Evolutionary conservation across 2,797 vertebrate genomes (phyloP), one percentile per base, ranked within the genome.

Genomic region (Jordanella pulchra): DNA sequence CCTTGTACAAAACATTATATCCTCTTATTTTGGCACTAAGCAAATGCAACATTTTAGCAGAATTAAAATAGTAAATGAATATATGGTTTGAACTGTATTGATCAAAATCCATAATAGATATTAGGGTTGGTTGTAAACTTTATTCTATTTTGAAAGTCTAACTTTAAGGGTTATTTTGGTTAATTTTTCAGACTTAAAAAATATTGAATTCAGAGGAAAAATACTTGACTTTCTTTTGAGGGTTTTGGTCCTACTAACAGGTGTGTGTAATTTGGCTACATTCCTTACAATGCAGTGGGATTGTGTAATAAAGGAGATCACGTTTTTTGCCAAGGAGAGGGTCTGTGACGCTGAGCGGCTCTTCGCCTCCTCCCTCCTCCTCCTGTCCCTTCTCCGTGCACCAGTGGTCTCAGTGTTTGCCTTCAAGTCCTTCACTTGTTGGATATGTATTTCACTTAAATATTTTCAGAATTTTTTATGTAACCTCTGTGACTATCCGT

Each of bases 361-460:
- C 85, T 72, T 76, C 80, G 83, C 53, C 69, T 50, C 56, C 17
- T 14, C 28, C 35, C 35, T 72, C 73, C 71, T 35, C 71, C 60
- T 0, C 53, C 77, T 67, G 53, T 77, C 64, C 72, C 74, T 70
- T 58, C 71, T 78, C 78, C 72, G 69, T 63, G 73, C 87, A 76
- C 63, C 78, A 73, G 72, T 53, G 25, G 30, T 71, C 74, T 78
- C 79, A 65, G 64, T 88, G 84, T 87, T 86, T 85, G 72, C 78
- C 10, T 83, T 45, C 28, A 65, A 54, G 55, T 76, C 60, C 73
- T 39, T 76, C 84, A 88, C 85, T 88, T 88, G 82, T 87, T 89
- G 85, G 84, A 87, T 84, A 76, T 78, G 39, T 72, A 70, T 27
- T 77, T 21, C 28, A 47, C 76, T 58, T 10, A 11, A 4, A 30